Evolutionary conservation across 2,113 vertebrate species (phyloP), one percentile per base, ranked within the genome.

Genomic region (Sinocyclocheilus grahami): DNA sequence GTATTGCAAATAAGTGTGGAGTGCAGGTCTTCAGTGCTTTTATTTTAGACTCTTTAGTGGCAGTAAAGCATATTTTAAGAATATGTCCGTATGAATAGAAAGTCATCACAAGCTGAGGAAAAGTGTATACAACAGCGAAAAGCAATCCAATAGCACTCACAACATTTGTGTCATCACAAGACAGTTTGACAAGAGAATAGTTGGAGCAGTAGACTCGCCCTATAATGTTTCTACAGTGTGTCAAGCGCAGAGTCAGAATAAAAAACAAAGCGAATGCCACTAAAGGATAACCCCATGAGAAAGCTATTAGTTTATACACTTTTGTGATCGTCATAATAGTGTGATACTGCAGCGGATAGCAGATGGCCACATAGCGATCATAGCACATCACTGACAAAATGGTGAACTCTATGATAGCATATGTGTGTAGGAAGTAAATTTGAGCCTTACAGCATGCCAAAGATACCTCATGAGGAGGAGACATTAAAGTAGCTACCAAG

Each of bases 321-420:
- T 72, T 87, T 39, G 48, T 92, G 20, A 88, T 74, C 6, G 91
- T 88, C 92, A 94, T 93, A 18, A 91, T 86, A 3, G 22, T 18
- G 27, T 91, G 89, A 86, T 94, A 92, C 22, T 87, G 87, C 71
- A 94, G 86, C 0, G 92, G 93, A 24, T 84, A 65, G 60, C 93
- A 93, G 80, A 94, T 89, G 0, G 93, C 92, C 22, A 92, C 39
- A 62, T 93, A 94, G 10, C 92, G 88, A 76, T 93, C 93, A 42
- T 93, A 94, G 62, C 90, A 89, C 93, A 93, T 93, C 3, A 65
- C 86, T 60, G 91, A 91, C 11, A 94, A 82, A 80, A 91, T 93
- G 11, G 87, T 91, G 65, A 92, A 91, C 77, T 94, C 92, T 58
- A 58, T 85, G 20, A 88, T 82, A 71, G 71, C 90, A 76, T 86